Conservation (phyloP, 2,888 invertebrate species). For the Caenorhabditis wallacei region DNA sequence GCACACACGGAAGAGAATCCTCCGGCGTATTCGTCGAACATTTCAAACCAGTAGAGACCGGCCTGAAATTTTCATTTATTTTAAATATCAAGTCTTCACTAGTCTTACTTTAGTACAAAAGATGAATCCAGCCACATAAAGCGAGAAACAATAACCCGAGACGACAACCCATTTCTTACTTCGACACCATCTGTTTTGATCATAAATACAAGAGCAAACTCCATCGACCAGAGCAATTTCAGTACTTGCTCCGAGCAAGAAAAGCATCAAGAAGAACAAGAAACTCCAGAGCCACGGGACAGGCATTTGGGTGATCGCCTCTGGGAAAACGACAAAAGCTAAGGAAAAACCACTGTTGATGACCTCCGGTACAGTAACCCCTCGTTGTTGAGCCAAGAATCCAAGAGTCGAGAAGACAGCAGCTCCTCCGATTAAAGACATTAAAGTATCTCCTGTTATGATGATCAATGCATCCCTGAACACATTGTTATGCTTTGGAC, state of each 20-base stretch:
- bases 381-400: conserved; percentile 67
- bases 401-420: conserved; percentile 76
- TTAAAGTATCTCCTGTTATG: conserved; percentile 75
- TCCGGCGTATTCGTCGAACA: conserved; percentile 59
- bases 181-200: conserved; percentile 30
- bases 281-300: conserved; percentile 83
- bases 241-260: conserved; percentile 83
- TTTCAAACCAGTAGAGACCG: conserved; percentile 58
- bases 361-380: conserved; percentile 62
- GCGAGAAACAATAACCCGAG: conserved; percentile 10
- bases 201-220: conserved; percentile 58
- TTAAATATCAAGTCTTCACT: not conserved
- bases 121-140: conserved; percentile 38
- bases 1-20: conserved; percentile 57
- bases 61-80: too few species aligned
- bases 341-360: conserved; percentile 82
- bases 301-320: conserved; percentile 83
- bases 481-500: conserved; percentile 74
- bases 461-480: conserved; percentile 79
- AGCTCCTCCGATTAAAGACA: conserved; percentile 73
- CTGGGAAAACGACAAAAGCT: conserved; percentile 84
- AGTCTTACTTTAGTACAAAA: conserved; percentile 40
- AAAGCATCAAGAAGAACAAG: conserved; percentile 84
- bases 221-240: conserved; percentile 56
- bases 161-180: conserved; percentile 54